Evolutionary conservation across 2,113 vertebrate genomes (phyloP), one percentile per base, ranked within the genome.

Genomic region (Caloenas nicobarica): DNA sequence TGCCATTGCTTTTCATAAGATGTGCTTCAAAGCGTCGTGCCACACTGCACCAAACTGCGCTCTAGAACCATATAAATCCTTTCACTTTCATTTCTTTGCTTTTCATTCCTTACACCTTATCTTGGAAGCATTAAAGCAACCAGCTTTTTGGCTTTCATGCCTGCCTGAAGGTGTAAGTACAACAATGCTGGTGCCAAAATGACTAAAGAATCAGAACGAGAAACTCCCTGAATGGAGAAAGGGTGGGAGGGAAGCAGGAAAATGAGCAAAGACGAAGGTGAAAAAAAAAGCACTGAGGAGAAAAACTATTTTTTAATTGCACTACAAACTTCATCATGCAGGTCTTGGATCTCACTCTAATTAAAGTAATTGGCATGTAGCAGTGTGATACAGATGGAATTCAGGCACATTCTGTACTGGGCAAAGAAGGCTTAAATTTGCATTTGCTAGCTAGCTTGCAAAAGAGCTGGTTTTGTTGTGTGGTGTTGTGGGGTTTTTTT

Each of bases 271-370:
- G 84, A 61, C 94, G 84, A 61, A 34, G 71, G 96, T 58, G 70
- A 96, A 96, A 96, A 86, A 86, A 74, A 60, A 69, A 91, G 46
- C 80, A 90, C 44, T 61, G 74, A 81, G 28, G 56, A 88, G 81
- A 94, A 89, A 94, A 95, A 71, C 60, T 87, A 65, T 91, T 95
- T 95, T 79, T 95, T 97, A 97, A 96, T 97, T 94, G 93, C 38
- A 72, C 70, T 76, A 87, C 1, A 57, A 95, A 89, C 84, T 89
- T 97, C 74, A 65, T 96, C 69, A 83, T 77, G 57, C n/a, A 81
- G 83, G 69, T 89, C 81, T 97, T 89, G 86, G 86, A 92, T 93
- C 64, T 82, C 61, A 88, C 89, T 22, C 74, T 95, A 96, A 96
- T 97, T 95, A 92, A 91, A 92, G 81, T 95, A 96, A 93, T 72